Percentiles rank a stretch among this genome's conserved stretches.
These are phyloP conservation scores for Struthio camelus DNA, from an alignment of 2,113 vertebrate species.

Conservation along the genomic window DNA sequence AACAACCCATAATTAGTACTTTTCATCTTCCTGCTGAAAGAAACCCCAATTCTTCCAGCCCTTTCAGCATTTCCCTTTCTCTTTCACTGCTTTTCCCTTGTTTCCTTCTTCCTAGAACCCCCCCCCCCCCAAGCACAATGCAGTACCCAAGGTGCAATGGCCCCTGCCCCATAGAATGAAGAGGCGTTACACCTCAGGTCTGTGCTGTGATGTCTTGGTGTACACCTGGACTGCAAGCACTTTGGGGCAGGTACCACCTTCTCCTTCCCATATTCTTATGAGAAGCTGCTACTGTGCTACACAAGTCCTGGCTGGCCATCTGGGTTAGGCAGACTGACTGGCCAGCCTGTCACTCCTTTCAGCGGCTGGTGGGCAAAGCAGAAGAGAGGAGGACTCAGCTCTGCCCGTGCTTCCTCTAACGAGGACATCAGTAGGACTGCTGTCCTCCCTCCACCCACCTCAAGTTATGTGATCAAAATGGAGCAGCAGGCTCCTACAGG, in stretches of 20 bases:
- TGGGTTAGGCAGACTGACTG: background rate
- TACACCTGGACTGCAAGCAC: background rate
- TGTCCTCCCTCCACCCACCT: background rate
- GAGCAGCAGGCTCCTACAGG: background rate
- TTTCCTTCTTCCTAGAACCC: background rate
- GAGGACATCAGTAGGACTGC: background rate
- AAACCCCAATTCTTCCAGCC: background rate
- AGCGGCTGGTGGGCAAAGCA: background rate
- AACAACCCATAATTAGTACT: background rate
- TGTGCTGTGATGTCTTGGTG: background rate
- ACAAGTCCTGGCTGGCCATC: background rate
- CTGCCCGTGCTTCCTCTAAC: background rate
- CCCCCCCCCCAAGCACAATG: background rate
- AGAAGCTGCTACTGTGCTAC: background rate
- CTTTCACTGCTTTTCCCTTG: background rate
- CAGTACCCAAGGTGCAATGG: background rate
- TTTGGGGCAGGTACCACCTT: background rate
- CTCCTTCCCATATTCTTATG: background rate
- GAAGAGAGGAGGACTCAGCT: background rate
- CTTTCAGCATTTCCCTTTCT: background rate
- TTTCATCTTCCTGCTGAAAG: background rate
- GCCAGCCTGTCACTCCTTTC: background rate
- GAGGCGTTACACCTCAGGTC: background rate
- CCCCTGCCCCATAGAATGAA: background rate
- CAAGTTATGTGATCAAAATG: background rate